These are phyloP conservation scores for Octodonta nipae DNA, from an alignment of 2,888 invertebrate genomes.

Conservation along the genomic window DNA sequence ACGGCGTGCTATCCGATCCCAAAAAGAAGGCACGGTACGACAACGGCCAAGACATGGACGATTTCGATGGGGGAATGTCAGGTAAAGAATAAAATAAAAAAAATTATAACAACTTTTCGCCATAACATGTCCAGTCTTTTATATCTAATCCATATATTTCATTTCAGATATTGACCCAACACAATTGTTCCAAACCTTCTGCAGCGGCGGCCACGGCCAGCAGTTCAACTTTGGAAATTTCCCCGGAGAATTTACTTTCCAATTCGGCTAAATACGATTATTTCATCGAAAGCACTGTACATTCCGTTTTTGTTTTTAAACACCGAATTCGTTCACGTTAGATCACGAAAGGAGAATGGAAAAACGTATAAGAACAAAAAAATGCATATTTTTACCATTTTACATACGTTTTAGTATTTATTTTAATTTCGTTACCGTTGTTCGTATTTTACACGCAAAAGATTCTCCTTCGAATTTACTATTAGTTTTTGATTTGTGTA, in stretches of 20 bases:
- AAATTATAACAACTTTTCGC: too few species aligned
- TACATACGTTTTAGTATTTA: too few species aligned
- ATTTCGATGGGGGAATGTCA: conserved; percentile 45
- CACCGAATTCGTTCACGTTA: too few species aligned
- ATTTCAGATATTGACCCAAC: conserved; percentile 65
- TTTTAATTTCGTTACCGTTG: too few species aligned
- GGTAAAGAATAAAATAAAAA: conserved; percentile 19
- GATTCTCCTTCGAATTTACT: too few species aligned
- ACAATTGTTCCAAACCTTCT: conserved; percentile 76
- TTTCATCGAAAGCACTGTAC: too few species aligned
- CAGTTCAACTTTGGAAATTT: conserved; percentile 44
- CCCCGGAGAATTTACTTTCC: conserved; percentile 54
- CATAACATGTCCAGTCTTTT: not conserved
- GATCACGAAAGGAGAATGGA: too few species aligned
- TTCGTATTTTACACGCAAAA: too few species aligned
- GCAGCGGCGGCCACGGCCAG: conserved; percentile 46
- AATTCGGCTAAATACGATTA: conserved; percentile 57
- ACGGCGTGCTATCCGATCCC: conserved; percentile 78
- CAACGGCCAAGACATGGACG: conserved; percentile 79
- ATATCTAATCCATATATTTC: conserved; percentile 12
- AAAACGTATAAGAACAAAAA: too few species aligned
- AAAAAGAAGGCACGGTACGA: conserved; percentile 84
- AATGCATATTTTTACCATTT: too few species aligned
- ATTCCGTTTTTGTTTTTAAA: too few species aligned
- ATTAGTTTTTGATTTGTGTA: too few species aligned